Evolutionary conservation across 2,888 invertebrate species (phyloP).

Genomic region (Leptopilina myrica): DNA sequence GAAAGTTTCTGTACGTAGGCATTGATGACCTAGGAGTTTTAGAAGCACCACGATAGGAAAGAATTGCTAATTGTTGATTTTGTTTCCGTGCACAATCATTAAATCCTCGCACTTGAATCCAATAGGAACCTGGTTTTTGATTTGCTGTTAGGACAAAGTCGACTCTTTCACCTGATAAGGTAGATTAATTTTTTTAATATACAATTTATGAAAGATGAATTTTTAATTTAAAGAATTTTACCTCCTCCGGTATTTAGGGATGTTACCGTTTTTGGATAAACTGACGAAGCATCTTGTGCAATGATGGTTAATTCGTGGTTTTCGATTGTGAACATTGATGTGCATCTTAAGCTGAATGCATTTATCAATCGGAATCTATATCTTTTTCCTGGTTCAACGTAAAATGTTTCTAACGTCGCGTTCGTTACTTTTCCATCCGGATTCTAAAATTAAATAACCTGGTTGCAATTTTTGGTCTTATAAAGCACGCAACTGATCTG

Average conservation of each 20-base stretch:
- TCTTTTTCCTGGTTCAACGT: constrained; percentile 47
- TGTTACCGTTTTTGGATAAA: constrained; percentile 46
- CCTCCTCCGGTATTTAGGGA: not conserved
- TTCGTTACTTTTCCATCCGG: constrained; percentile 40
- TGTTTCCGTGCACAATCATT: constrained; percentile 52
- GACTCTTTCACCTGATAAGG: constrained; percentile 80
- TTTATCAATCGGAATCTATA: constrained; percentile 61
- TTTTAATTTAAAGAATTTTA: not conserved
- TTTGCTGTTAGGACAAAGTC: constrained; percentile 80
- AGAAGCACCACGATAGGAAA: constrained; percentile 51
- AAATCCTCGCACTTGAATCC: constrained; percentile 59
- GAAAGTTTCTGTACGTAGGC: constrained; percentile 11
- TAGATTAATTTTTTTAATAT: no score
- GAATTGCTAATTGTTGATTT: constrained; percentile 59
- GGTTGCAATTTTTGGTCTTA: no score
- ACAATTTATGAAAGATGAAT: no score
- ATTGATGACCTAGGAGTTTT: not conserved
- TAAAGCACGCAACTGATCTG: no score
- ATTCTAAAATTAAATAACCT: constrained; percentile 38
- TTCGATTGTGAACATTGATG: constrained; percentile 48
- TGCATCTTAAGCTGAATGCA: constrained; percentile 57
- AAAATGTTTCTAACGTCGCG: constrained; percentile 41
- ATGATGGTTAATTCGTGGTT: constrained; percentile 54
- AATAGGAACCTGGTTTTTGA: constrained; percentile 67
- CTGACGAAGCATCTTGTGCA: constrained; percentile 58